Conservation (phyloP, 2,113 vertebrate genomes). For the Ameiurus melas region DNA sequence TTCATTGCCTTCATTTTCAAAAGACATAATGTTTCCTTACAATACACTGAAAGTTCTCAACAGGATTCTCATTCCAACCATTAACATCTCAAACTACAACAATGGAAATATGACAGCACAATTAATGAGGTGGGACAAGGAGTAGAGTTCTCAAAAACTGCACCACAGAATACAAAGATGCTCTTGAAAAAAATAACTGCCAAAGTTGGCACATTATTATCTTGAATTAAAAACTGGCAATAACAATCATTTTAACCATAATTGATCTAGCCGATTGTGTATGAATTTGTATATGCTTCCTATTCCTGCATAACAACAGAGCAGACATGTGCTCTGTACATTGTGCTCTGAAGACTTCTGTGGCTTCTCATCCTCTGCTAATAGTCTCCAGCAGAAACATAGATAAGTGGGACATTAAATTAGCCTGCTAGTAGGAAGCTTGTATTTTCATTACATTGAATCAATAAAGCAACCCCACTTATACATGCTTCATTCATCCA, state of each 20-base stretch:
- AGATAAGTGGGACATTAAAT: conserved; percentile 57
- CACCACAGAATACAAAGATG: not conserved
- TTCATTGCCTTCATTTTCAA: not conserved
- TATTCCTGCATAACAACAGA: conserved; percentile 13
- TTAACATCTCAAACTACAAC: conserved; percentile 21
- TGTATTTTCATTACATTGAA: conserved; percentile 44
- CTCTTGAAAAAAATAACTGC: not conserved
- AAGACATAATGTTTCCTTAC: not conserved
- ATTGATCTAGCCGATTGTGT: not conserved
- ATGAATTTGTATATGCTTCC: not conserved
- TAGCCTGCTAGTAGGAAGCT: conserved; percentile 50
- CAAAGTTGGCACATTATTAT: not conserved
- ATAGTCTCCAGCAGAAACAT: conserved; percentile 55
- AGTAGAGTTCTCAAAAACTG: not conserved
- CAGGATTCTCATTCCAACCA: not conserved
- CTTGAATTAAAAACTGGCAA: not conserved
- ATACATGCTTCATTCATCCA: conserved; percentile 54
- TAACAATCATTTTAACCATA: not conserved
- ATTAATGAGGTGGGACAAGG: not conserved
- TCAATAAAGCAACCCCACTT: conserved; percentile 50
- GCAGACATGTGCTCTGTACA: not conserved
- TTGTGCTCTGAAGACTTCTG: not conserved
- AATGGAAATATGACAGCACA: conserved; percentile 24
- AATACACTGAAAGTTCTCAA: not conserved
- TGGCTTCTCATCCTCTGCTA: conserved; percentile 32